Evolutionary conservation across 2,113 vertebrate genomes (phyloP).

Genomic region (Solenodon paradoxus): DNA sequence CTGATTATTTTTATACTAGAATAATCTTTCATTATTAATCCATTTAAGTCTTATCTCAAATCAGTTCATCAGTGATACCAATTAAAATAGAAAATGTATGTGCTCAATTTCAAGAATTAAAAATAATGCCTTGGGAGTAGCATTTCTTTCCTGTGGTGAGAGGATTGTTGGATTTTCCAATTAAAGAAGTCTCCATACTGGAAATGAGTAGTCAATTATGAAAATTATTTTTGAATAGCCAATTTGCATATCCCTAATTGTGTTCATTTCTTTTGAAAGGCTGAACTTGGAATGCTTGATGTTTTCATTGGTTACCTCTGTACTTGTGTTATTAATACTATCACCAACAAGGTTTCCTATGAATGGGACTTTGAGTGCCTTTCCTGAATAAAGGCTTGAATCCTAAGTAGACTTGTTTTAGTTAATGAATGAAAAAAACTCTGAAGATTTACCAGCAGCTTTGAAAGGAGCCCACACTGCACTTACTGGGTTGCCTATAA

Average conservation of each 20-base stretch:
- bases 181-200: constrained; percentile 76
- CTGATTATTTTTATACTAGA: constrained; percentile 62
- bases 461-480: neutral
- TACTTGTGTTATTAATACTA: constrained; percentile 59
- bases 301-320: constrained; percentile 73
- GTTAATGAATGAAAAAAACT: constrained; percentile 37
- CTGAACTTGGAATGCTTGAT: constrained; percentile 71
- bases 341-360: neutral
- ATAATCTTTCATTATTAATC: constrained; percentile 69
- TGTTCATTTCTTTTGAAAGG: constrained; percentile 75
- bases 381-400: constrained; percentile 41
- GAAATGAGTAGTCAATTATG: constrained; percentile 79
- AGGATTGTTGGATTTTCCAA: constrained; percentile 73
- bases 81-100: constrained; percentile 49
- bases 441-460: neutral
- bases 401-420: constrained; percentile 56
- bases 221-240: constrained; percentile 79
- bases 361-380: constrained; percentile 26
- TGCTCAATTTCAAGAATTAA: constrained; percentile 67
- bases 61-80: constrained; percentile 42
- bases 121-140: constrained; percentile 70
- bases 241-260: constrained; percentile 77
- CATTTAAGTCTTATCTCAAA: constrained; percentile 51
- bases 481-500: neutral
- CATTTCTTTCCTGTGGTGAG: constrained; percentile 64